Percentiles rank a stretch among this genome's conserved stretches.
Conservation (phyloP, 2,888 invertebrate genomes). For the Cephus rjabovi region DNA sequence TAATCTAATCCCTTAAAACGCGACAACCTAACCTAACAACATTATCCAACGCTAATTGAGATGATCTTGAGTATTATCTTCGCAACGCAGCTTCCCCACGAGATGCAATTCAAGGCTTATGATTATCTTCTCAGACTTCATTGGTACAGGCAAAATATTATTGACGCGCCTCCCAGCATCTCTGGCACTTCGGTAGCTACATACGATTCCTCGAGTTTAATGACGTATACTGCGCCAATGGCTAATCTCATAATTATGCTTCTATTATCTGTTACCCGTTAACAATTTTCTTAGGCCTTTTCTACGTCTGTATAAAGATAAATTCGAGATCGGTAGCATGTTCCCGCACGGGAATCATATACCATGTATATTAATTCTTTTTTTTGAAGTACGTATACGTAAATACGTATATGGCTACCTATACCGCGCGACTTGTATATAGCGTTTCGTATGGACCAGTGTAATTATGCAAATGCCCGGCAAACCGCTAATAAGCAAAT, state of each 20-base stretch:
- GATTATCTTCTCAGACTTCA: background rate
- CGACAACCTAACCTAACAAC: background rate
- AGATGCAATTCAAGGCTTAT: background rate
- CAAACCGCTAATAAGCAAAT: background rate
- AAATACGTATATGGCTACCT: background rate
- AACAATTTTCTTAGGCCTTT: background rate
- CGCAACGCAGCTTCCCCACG: background rate
- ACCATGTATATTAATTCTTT: background rate
- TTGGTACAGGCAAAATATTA: background rate
- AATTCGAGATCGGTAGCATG: background rate
- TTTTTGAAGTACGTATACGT: background rate
- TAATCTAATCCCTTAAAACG: background rate
- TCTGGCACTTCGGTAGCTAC: slow-evolving; percentile 31
- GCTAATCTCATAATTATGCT: slow-evolving; percentile 55
- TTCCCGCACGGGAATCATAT: background rate
- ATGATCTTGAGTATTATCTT: background rate
- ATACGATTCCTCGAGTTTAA: slow-evolving; percentile 48
- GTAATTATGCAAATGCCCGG: background rate
- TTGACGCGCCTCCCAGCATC: background rate
- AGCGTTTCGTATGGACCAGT: background rate
- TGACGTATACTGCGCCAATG: slow-evolving; percentile 43
- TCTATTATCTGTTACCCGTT: slow-evolving; percentile 49
- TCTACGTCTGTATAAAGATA: background rate
- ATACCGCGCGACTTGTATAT: background rate
- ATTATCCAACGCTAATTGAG: background rate